Base-by-base conservation (phyloP, 2,888 invertebrate species). In the Cryptus viduatorius region DNA sequence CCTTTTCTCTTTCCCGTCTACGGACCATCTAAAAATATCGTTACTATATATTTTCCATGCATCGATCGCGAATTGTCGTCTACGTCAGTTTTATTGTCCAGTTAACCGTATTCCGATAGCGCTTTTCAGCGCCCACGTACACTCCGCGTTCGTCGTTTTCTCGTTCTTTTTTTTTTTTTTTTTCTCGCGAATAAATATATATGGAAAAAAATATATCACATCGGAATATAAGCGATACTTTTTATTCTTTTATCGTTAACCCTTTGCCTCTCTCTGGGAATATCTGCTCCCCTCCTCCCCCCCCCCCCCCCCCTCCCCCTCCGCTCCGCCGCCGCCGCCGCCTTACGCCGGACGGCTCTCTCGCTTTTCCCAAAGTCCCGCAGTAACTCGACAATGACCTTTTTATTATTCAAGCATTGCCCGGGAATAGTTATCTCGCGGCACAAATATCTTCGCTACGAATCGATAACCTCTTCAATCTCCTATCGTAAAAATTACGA, bases 1-100 rank as follows among this genome's bases (percentile, higher is more conserved):
- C 78, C 53, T 71, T 84, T 79, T 65, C 81, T 84, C 84, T 78
- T 68, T 53, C 53, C 48, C 84, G 59, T 78, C 56, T 68, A 29
- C 24, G 16, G n/a, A 50, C n/a, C 69, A 65, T 79, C 82, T 82
- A 79, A 84, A 82, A 82, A 84, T 84, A 82, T 48, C 42, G 71
- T 75, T 82, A 71, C 82, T 79, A 72, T 82, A 79, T 84, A 61
- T 67, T 56, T 65, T 24, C 37, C 69, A 84, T 84, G 75, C 73
- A 84, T 84, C 84, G 81, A 61, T 65, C 56, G 48, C 68, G 42
- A 46, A 75, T 75, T 69, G 82, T 73, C 42, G 53, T 24, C 37
- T 48, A 76, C 61, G 61, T 61, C 61, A 61, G 61, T 61, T 65
- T 79, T 84, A 79, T 82, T 82, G 84, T 71, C 16, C 84, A 76